phyloP scores from a whole-genome alignment of 2,797 vertebrate species.

The Rhabdomys pumilio region DNA sequence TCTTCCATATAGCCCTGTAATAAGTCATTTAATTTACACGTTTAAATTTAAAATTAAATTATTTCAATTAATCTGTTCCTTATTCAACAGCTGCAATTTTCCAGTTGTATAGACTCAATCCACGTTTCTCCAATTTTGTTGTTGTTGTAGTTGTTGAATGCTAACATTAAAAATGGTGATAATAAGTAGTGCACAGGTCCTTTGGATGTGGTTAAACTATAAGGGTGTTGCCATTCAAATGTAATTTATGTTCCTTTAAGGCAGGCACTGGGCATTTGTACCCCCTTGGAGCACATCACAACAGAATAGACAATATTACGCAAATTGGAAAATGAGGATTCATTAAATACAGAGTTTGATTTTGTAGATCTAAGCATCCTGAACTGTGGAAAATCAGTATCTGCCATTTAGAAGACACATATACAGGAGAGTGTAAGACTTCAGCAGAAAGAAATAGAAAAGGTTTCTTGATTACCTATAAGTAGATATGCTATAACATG shows the following conservation, averaged over 20 bases:
- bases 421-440: not conserved
- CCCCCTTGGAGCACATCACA: not conserved
- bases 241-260: not conserved
- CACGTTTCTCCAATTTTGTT: not conserved
- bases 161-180: not conserved
- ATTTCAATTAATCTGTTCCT: not conserved
- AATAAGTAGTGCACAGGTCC: not conserved
- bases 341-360: not conserved
- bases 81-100: not conserved
- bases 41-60: not conserved
- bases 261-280: no score
- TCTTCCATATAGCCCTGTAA: not conserved
- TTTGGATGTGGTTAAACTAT: not conserved
- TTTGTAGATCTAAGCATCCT: not conserved
- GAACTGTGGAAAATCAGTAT: not conserved
- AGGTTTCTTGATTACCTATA: not conserved
- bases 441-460: not conserved
- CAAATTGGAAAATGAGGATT: not conserved
- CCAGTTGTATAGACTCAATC: not conserved
- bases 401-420: not conserved
- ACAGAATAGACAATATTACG: not conserved
- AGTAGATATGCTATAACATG: not conserved
- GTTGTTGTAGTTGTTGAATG: not conserved
- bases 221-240: not conserved
- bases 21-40: not conserved